Evolutionary conservation across 2,113 vertebrate species (phyloP), one percentile per base, ranked within the genome.

Genomic region (Rhabdomys dilectus): DNA sequence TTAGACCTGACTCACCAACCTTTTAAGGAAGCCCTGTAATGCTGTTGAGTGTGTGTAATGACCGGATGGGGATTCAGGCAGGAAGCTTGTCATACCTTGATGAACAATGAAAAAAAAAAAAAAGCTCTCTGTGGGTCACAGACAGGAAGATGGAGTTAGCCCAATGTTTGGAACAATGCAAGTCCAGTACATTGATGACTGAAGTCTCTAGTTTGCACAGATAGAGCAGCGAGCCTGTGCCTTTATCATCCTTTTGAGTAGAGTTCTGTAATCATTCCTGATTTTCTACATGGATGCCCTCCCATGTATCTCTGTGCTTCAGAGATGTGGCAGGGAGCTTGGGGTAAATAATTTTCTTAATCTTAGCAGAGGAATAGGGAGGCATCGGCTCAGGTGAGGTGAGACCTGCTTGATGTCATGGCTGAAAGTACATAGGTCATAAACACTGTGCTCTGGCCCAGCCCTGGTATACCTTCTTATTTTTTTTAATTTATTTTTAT

Each of bases 21-120:
- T 96, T 91, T 92, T 82, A 85, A 82, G 91, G 90, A 56, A 92
- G 86, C 64, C 66, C 39, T 73, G 17, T 66, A 76, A 78, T 56
- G 13, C 29, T 64, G 7, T 84, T 66, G 80, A 85, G 36, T 85
- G 24, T 85, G 9, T 90, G 2, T 89, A 96, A 82, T 94, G 90
- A 86, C 64, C 0, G 7, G 86, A 76, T 91, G 94, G 51, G 45
- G n/a, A 92, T 68, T 96, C 36, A 62, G 75, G 85, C 42, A 58
- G 88, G 76, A 90, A 81, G 70, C 91, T 0, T 53, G 70, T 88
- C 62, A 70, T 10, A 42, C 3, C 0, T 15, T 89, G 36, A 39
- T 89, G 31, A 89, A 92, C 22, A 94, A 88, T 91, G 70, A 19
- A 31, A n/a, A 85, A 86, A 58, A 86, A 58, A 5, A 53, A 42